phyloP scores from a whole-genome alignment of 1,140 invertebrate genomes.

The Lucilia cuprina region DNA sequence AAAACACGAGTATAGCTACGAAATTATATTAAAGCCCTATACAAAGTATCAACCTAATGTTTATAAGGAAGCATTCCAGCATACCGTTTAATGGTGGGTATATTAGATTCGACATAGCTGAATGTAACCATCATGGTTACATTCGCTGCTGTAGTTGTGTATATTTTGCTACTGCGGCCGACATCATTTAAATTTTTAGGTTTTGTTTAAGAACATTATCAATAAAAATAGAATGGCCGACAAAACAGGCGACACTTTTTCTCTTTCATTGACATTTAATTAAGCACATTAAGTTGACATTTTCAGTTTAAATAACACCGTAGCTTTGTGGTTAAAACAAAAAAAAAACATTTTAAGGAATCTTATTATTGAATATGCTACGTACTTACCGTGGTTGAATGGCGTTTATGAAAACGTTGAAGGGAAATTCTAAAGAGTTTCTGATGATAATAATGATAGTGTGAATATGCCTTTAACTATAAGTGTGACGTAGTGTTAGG shows the following conservation, averaged over 20 bases:
- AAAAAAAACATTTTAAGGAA: neutral
- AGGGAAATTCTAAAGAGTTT: neutral
- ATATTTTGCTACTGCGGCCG: neutral
- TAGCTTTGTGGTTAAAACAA: conserved; percentile 11
- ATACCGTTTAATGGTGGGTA: too few species aligned
- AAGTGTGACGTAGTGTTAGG: neutral
- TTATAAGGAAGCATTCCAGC: too few species aligned
- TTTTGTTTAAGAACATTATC: neutral
- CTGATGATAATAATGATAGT: neutral
- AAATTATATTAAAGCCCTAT: too few species aligned
- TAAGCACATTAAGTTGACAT: conserved; percentile 31
- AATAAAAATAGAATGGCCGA: neutral
- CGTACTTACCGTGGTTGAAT: neutral
- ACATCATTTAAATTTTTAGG: neutral
- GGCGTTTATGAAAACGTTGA: neutral
- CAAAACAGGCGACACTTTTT: neutral
- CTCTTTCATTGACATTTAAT: conserved; percentile 27
- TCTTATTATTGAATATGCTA: neutral
- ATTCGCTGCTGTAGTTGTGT: neutral
- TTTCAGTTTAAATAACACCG: conserved; percentile 21
- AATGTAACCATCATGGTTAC: too few species aligned
- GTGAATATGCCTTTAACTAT: too few species aligned
- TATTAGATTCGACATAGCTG: too few species aligned
- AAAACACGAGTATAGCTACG: too few species aligned
- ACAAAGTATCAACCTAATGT: too few species aligned